Conservation (phyloP, 1,140 invertebrate species). For the Hydropsyche tenuis region DNA sequence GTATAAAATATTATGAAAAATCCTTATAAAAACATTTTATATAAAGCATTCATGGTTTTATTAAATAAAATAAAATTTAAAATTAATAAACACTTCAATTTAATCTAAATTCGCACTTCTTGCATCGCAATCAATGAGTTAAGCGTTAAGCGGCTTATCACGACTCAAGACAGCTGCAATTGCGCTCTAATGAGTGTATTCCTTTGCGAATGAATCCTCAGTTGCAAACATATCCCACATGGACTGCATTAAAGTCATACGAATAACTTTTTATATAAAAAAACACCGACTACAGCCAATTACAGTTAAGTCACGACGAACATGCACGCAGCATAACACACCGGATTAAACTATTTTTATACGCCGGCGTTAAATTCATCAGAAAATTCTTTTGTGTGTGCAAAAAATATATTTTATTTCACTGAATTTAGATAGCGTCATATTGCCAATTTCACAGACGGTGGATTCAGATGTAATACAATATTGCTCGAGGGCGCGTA, state of each 20-base stretch:
- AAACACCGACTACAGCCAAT: not conserved
- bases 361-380: not conserved
- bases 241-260: slow-evolving; percentile 14
- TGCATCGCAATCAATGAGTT: too few relatives aligned
- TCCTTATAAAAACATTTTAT: too few relatives aligned
- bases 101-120: too few relatives aligned
- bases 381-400: too few relatives aligned
- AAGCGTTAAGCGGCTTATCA: not conserved
- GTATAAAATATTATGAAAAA: too few relatives aligned
- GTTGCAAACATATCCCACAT: not conserved
- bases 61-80: too few relatives aligned
- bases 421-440: not conserved
- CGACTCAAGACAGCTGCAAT: not conserved
- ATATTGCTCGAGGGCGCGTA: not conserved
- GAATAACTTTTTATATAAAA: not conserved
- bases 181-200: slow-evolving; percentile 6
- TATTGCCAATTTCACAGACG: slow-evolving; percentile 12
- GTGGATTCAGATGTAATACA: not conserved
- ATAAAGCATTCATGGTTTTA: too few relatives aligned
- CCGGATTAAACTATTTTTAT: not conserved
- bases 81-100: too few relatives aligned
- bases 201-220: slow-evolving; percentile 1
- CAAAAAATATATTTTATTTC: not conserved
- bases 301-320: not conserved
- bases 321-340: not conserved